Conservation (phyloP, 53 echinoderm and acorn worm species). For the Patiria pectinifera region DNA sequence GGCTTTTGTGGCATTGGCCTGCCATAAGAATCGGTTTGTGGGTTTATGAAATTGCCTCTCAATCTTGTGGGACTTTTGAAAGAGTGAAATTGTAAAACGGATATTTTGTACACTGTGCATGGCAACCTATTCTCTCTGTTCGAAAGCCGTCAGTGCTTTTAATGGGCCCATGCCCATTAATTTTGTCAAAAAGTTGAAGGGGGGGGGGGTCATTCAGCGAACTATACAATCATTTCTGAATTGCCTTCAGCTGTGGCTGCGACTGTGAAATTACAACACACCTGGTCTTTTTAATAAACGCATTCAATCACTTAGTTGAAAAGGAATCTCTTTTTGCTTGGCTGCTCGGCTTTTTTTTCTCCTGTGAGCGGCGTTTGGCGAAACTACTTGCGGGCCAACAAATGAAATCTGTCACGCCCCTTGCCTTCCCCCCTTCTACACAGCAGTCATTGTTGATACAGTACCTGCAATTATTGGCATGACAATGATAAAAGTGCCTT, state of each 20-base stretch:
- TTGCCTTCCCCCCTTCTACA: constrained; percentile 10
- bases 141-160: not conserved
- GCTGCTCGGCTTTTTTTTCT: not conserved
- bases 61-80: not conserved
- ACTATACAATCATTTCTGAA: not conserved
- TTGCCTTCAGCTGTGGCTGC: not conserved
- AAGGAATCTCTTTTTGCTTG: constrained; percentile 28
- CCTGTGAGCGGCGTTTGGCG: not conserved
- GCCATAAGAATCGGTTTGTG: not conserved
- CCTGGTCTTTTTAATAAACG: constrained; percentile 39
- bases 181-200: not conserved
- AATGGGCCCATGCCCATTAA: not conserved
- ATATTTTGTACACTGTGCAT: not conserved
- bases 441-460: constrained; percentile 42
- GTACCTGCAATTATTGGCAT: constrained; percentile 44
- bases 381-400: not conserved
- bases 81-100: not conserved
- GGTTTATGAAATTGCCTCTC: not conserved
- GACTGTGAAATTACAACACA: constrained; percentile 45
- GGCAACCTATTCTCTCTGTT: not conserved
- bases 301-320: constrained; percentile 56
- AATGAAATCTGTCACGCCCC: constrained; percentile 51
- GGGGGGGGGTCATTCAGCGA: not conserved
- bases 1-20: too few species aligned
- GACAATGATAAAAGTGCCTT: constrained; percentile 57